Percentiles rank a stretch among this genome's conserved stretches.
phyloP scores from a whole-genome alignment of 37 sponge, comb jelly and placozoan species.

The Theonella swinhoei region DNA sequence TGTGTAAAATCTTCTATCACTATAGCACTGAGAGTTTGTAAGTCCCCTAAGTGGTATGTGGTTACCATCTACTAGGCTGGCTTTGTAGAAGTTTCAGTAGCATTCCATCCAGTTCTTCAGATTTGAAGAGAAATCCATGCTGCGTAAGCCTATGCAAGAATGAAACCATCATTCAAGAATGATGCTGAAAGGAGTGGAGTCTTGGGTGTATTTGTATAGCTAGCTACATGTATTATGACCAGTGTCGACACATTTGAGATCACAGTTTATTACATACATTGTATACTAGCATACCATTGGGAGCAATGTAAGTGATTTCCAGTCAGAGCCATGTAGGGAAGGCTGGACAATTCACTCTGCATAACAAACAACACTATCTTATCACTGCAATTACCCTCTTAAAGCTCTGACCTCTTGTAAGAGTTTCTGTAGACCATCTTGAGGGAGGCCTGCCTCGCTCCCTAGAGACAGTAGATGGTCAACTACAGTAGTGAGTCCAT shows the following conservation, averaged over 20 bases:
- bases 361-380: not conserved
- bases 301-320: slow-evolving; percentile 43
- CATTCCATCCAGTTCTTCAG: slow-evolving; percentile 30
- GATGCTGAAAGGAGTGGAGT: not conserved
- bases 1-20: too few species aligned
- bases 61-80: slow-evolving; percentile 27
- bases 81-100: slow-evolving; percentile 5
- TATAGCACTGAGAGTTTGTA: not conserved
- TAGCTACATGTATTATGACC: not conserved
- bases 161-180: not conserved
- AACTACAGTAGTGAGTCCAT: slow-evolving; percentile 27
- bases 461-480: slow-evolving; percentile 25
- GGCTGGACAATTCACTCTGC: slow-evolving; percentile 9
- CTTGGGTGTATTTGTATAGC: not conserved
- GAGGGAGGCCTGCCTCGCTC: not conserved
- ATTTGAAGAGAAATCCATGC: slow-evolving; percentile 5
- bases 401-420: not conserved
- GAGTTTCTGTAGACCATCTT: not conserved
- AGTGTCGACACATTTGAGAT: too few species aligned
- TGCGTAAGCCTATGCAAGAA: slow-evolving; percentile 33
- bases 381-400: not conserved
- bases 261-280: not conserved
- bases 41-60: not conserved
- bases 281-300: slow-evolving; percentile 34
- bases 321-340: slow-evolving; percentile 26